A percentile compares a stretch with the other conserved stretches of the same genome.
These are phyloP conservation scores for Proales similis DNA, from an alignment of 1,140 invertebrate species.

Conservation along the genomic window DNA sequence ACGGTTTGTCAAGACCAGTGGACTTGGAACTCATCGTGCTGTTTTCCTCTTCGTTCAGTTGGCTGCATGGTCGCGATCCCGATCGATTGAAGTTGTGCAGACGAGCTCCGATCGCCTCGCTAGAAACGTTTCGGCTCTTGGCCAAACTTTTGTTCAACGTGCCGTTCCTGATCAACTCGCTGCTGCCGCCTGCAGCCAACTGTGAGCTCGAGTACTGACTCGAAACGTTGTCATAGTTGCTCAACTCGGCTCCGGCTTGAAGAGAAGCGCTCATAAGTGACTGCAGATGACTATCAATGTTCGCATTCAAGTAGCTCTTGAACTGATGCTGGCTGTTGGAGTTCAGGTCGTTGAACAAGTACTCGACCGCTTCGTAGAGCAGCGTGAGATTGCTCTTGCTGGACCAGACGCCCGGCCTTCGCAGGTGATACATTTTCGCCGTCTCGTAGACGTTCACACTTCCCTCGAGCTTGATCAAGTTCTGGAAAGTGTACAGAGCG, in stretches of 20 bases:
- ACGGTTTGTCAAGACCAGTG: neutral
- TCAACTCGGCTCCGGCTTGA: neutral
- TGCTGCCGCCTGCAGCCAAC: neutral
- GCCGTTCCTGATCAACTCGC: neutral
- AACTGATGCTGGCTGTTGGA: conserved; percentile 27
- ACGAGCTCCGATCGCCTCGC: neutral
- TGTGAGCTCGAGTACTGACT: neutral
- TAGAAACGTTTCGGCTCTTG: too few relatives aligned
- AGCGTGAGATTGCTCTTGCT: conserved; percentile 11
- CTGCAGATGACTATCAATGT: conserved; percentile 33
- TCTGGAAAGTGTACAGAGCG: conserved; percentile 23
- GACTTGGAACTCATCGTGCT: too few relatives aligned
- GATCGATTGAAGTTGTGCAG: neutral
- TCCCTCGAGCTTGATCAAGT: conserved; percentile 23
- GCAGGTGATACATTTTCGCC: conserved; percentile 30
- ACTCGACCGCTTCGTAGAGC: conserved; percentile 13
- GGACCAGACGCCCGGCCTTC: conserved; percentile 21
- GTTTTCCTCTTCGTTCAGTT: too few relatives aligned
- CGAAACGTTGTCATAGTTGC: neutral
- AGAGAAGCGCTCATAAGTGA: neutral
- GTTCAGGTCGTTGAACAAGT: conserved; percentile 11
- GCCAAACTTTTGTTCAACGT: neutral
- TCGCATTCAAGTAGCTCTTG: conserved; percentile 30
- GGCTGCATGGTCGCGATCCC: neutral
- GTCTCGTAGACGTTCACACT: conserved; percentile 34